Evolutionary conservation across 2,113 vertebrate genomes (phyloP).

Genomic region (Menura novaehollandiae): DNA sequence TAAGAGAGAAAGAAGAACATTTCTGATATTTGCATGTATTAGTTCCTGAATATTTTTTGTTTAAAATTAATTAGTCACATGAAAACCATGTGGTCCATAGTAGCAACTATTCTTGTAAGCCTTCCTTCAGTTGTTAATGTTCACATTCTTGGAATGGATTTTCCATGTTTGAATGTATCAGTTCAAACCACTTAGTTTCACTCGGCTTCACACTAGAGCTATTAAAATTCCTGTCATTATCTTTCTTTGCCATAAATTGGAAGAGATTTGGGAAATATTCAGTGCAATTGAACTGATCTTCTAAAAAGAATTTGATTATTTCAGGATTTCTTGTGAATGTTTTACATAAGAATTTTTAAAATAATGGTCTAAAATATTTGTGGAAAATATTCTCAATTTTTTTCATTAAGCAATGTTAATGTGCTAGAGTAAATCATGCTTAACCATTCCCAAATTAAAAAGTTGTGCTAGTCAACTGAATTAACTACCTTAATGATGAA

Average conservation of each 20-base stretch:
- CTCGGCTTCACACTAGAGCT: background rate
- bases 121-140: background rate
- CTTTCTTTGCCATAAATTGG: background rate
- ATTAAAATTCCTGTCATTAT: background rate
- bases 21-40: background rate
- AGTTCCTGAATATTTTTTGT: background rate
- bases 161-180: background rate
- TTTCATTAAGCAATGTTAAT: background rate
- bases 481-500: background rate
- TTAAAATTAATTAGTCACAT: background rate
- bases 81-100: background rate
- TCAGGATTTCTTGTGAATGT: background rate
- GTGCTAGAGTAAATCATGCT: background rate
- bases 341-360: background rate
- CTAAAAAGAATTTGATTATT: background rate
- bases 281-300: background rate
- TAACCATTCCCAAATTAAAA: background rate
- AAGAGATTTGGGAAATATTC: background rate
- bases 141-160: background rate
- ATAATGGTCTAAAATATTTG: background rate
- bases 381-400: background rate
- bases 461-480: background rate
- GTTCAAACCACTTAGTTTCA: background rate
- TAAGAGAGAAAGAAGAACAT: background rate
- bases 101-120: background rate